A percentile compares a stretch with the other conserved stretches of the same genome.
Conservation (phyloP, 2,113 vertebrate species). For the Saccopteryx leptura region DNA sequence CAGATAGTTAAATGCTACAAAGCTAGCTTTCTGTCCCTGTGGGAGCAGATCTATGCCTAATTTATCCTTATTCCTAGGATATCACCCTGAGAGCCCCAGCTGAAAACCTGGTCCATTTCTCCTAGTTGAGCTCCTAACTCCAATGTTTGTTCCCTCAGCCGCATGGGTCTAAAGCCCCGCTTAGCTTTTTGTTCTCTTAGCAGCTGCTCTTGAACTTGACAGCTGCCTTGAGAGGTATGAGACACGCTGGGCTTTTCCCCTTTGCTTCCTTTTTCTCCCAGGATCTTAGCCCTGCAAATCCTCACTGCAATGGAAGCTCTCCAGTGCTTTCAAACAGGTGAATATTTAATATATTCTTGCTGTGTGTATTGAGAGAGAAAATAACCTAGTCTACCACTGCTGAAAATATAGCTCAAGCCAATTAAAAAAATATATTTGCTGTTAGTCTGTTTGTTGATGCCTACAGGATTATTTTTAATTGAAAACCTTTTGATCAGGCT, state of each 20-base stretch:
- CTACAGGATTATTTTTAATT: not conserved
- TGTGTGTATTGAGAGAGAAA: conserved; percentile 8
- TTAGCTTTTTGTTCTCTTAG: not conserved
- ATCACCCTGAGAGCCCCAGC: not conserved
- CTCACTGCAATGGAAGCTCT: not conserved
- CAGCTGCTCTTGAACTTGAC: not conserved
- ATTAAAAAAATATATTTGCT: not conserved
- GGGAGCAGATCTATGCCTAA: not conserved
- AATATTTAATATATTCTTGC: conserved; percentile 17
- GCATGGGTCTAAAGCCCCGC: not conserved
- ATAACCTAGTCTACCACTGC: not conserved
- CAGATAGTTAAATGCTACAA: not conserved
- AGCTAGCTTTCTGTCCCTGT: not conserved
- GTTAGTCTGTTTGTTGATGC: conserved; percentile 9
- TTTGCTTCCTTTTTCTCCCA: conserved; percentile 6
- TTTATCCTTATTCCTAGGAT: not conserved
- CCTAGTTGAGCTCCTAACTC: not conserved
- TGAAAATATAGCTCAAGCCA: not conserved
- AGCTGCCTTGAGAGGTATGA: not conserved
- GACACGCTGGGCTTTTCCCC: not conserved
- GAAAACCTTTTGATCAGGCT: not conserved
- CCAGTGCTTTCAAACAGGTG: not conserved
- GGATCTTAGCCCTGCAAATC: not conserved
- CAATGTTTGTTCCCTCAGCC: not conserved
- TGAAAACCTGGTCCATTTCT: not conserved